Evolutionary conservation across 2,888 invertebrate species (phyloP), one percentile per base, ranked within the genome.

Genomic region (Cataglyphis rosenhaueri): DNA sequence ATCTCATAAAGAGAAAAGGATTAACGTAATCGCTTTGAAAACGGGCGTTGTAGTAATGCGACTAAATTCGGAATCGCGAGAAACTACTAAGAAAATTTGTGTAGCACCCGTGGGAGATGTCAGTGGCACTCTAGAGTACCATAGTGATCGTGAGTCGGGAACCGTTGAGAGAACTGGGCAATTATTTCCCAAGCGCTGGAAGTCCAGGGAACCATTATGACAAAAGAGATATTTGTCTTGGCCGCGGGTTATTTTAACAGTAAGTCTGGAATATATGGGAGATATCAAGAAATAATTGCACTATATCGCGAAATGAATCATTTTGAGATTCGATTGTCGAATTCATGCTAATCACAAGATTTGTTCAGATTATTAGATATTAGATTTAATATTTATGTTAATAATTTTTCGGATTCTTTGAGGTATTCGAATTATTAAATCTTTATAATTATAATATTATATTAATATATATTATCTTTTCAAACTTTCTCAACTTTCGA

Each of bases 141-240:
- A 68, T 68, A 78, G 68, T 59, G 44, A 48, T 48, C 12, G 35
- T 48, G 78, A 18, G 44, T n/a, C 57, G 78, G 48, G 25, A 70
- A 48, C 68, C 68, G 68, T 21, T 78, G 76, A 64, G 38, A 68
- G 35, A 78, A 70, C 59, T 32, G 59, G 44, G 70, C 78, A 79
- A 79, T 79, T 70, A 79, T 79, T 79, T 79, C 59, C 44, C 70
- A 32, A 78, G 44, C 68, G 76, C 41, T 32, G 68, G 68, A 68
- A 55, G 70, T 68, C 68, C 78, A 18, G 70, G 59, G 78, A 70
- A 35, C 44, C 44, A 79, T 79, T 79, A 79, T 59, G 59, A 70
- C 70, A 59, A 79, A 79, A 79, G 78, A 61, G 78, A 79, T 79
- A 79, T 79, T 79, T 70, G 44, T 70, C 44, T 61, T 79, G 70